Percentiles rank a stretch among this genome's conserved stretches.
These are phyloP conservation scores for Mus spicilegus DNA, from an alignment of 2,113 vertebrate species.

Conservation along the genomic window DNA sequence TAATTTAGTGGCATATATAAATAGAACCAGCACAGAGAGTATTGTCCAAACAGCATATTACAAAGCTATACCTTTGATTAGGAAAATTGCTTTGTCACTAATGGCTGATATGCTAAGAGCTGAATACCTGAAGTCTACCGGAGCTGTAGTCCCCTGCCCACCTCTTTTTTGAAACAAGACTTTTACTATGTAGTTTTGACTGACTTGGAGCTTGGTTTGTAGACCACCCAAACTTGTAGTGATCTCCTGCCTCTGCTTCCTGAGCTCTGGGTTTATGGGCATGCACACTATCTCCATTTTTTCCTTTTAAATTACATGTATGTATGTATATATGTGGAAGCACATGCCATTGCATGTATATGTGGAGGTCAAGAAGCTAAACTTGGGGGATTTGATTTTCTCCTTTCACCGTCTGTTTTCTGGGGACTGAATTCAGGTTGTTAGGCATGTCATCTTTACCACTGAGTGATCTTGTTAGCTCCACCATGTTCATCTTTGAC, in stretches of 20 bases:
- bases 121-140: neutral
- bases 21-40: conserved; percentile 36
- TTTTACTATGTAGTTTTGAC: neutral
- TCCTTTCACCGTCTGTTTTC: neutral
- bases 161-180: neutral
- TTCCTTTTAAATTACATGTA: no score
- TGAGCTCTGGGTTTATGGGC: neutral
- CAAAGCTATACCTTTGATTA: conserved; percentile 26
- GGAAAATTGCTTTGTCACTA: conserved; percentile 40
- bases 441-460: neutral
- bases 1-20: conserved; percentile 39
- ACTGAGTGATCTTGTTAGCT: neutral
- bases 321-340: neutral
- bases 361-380: neutral
- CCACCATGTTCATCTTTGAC: neutral
- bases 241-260: neutral
- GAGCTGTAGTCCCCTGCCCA: neutral
- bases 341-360: neutral
- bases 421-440: neutral
- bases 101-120: neutral
- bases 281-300: neutral
- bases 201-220: neutral
- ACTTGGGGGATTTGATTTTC: neutral
- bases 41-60: neutral
- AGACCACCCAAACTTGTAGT: neutral